phyloP scores from a whole-genome alignment of 2,888 invertebrate species.

The Frankliniella fusca region DNA sequence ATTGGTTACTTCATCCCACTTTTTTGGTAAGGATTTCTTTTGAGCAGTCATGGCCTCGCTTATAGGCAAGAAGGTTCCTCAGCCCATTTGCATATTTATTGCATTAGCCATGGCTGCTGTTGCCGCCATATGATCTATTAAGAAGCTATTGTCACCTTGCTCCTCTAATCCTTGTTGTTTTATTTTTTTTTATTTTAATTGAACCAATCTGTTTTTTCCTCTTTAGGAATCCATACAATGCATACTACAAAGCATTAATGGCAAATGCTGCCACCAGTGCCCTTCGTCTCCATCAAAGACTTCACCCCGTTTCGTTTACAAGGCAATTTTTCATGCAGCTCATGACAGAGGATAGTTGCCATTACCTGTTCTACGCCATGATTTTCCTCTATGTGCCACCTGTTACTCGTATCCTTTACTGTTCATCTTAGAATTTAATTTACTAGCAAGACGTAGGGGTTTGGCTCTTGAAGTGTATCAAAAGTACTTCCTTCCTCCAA shows the following conservation, averaged over 20 bases:
- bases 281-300: slow-evolving; percentile 86
- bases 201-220: slow-evolving; percentile 36
- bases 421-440: slow-evolving; percentile 7
- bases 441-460: too few species aligned
- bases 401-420: slow-evolving; percentile 77
- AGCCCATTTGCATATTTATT: too few species aligned
- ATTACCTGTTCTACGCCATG: slow-evolving; percentile 91
- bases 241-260: slow-evolving; percentile 86
- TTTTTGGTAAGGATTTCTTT: slow-evolving; percentile 66
- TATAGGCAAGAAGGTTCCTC: too few species aligned
- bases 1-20: slow-evolving; percentile 80
- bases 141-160: too few species aligned
- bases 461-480: neutral
- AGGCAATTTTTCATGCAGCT: slow-evolving; percentile 77
- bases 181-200: slow-evolving; percentile 28
- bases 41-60: too few species aligned
- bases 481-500: neutral
- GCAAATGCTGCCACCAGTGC: slow-evolving; percentile 94
- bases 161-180: slow-evolving; percentile 29
- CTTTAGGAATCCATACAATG: slow-evolving; percentile 68
- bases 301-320: slow-evolving; percentile 77
- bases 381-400: slow-evolving; percentile 90
- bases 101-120: too few species aligned
- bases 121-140: too few species aligned
- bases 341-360: slow-evolving; percentile 88